These are phyloP conservation scores for Pao palembangensis DNA, from an alignment of 2,113 vertebrate species.

Conservation along the genomic window DNA sequence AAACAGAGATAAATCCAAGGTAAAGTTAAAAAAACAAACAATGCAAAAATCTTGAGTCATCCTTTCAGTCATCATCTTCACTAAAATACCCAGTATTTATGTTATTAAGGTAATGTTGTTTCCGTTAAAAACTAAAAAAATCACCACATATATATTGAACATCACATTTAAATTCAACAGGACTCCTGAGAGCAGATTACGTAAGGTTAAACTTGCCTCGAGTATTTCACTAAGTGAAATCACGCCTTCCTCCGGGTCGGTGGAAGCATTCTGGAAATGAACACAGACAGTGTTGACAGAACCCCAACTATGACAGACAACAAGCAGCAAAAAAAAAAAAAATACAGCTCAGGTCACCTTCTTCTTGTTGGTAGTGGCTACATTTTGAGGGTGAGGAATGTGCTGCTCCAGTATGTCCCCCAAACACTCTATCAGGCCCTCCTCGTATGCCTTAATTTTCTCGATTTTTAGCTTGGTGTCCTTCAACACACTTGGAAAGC, in stretches of 20 bases:
- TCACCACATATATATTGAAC: not conserved
- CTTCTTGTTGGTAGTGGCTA: slow-evolving; percentile 49
- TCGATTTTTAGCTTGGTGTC: slow-evolving; percentile 71
- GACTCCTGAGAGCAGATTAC: too few species aligned
- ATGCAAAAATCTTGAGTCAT: too few species aligned
- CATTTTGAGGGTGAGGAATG: slow-evolving; percentile 56
- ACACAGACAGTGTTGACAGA: not conserved
- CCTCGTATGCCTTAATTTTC: slow-evolving; percentile 69
- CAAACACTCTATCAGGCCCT: slow-evolving; percentile 68
- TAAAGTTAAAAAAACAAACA: not conserved
- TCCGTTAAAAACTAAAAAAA: not conserved
- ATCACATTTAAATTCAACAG: too few species aligned
- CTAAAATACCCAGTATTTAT: not conserved
- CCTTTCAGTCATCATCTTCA: too few species aligned
- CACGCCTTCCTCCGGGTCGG: slow-evolving; percentile 36
- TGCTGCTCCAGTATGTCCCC: slow-evolving; percentile 69
- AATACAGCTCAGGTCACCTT: slow-evolving; percentile 53
- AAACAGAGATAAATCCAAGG: slow-evolving; percentile 2
- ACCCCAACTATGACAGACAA: not conserved
- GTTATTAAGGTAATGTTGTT: too few species aligned
- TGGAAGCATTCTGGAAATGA: slow-evolving; percentile 41
- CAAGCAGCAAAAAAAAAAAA: not conserved
- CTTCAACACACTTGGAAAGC: slow-evolving; percentile 55
- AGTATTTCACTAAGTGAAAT: slow-evolving; percentile 75
- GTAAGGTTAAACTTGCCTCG: slow-evolving; percentile 61